Percentiles rank a stretch among this genome's conserved stretches.
Evolutionary conservation across 2,113 vertebrate species (phyloP).

Genomic region (Tricholaema leucomelas): DNA sequence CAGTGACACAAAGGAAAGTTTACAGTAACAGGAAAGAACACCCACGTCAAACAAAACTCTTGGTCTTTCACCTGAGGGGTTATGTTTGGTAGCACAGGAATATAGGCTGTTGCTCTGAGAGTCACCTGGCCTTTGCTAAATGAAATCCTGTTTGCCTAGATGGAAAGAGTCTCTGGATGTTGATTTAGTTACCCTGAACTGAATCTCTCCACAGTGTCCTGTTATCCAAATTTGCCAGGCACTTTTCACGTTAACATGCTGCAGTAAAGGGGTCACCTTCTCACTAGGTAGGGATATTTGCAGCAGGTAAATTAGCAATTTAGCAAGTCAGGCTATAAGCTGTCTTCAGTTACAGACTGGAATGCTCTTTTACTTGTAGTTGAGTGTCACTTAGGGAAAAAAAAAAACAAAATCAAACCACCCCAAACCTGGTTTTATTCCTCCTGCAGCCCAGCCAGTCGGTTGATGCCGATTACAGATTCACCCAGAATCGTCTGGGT

Average conservation of each 20-base stretch:
- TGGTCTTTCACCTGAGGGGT: background rate
- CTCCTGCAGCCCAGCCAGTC: background rate
- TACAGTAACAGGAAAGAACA: background rate
- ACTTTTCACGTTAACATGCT: background rate
- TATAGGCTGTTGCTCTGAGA: background rate
- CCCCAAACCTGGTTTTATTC: background rate
- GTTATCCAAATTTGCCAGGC: background rate
- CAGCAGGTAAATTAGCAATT: background rate
- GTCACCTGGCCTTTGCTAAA: background rate
- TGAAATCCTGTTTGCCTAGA: background rate
- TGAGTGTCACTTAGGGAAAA: background rate
- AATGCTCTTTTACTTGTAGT: background rate
- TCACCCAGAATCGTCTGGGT: too few species aligned
- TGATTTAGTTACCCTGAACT: background rate
- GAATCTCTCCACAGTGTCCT: background rate
- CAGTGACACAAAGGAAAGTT: background rate
- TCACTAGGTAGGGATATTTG: background rate
- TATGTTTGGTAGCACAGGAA: background rate
- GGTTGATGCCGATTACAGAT: background rate
- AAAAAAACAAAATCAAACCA: background rate
- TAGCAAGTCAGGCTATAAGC: background rate
- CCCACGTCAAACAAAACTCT: background rate
- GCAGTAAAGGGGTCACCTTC: background rate
- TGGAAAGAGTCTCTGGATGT: background rate
- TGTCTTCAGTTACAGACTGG: background rate